These are phyloP conservation scores for Eristalis arbustorum DNA, from an alignment of 2,888 invertebrate species.

Conservation along the genomic window DNA sequence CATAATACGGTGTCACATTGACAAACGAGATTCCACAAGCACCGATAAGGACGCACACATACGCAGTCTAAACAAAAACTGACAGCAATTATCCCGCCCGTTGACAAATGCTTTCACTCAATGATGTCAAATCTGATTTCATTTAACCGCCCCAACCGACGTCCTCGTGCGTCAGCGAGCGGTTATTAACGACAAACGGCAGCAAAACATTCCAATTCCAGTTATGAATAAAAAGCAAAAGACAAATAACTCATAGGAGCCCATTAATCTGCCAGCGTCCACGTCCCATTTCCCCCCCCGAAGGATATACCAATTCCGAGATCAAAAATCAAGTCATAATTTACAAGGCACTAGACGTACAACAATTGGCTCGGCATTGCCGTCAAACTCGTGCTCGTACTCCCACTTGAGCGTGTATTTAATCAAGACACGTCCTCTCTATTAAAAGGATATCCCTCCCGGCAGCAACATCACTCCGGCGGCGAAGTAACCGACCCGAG, in stretches of 20 bases:
- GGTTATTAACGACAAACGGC: neutral
- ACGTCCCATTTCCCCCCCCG: constrained; percentile 1
- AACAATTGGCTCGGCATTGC: neutral
- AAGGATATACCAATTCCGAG: constrained; percentile 4
- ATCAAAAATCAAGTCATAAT: constrained; percentile 25
- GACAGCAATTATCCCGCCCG: neutral
- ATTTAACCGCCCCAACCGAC: neutral
- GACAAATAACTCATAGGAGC: neutral
- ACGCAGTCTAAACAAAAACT: neutral
- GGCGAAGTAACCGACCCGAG: neutral
- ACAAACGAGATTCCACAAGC: neutral
- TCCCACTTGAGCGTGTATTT: constrained; percentile 7
- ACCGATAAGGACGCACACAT: neutral
- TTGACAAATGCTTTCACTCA: neutral
- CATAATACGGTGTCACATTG: neutral
- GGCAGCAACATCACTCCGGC: constrained; percentile 17
- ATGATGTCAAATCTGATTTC: neutral
- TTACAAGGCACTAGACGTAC: neutral
- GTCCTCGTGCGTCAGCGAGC: neutral
- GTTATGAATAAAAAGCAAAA: neutral
- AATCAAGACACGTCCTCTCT: constrained; percentile 45
- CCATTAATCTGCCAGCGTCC: constrained; percentile 15
- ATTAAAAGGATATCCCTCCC: constrained; percentile 45
- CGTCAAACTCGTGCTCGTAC: neutral
- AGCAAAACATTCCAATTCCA: neutral